These are phyloP conservation scores for Apogon hyalosoma DNA, from an alignment of 2,797 vertebrate species.

Conservation along the genomic window DNA sequence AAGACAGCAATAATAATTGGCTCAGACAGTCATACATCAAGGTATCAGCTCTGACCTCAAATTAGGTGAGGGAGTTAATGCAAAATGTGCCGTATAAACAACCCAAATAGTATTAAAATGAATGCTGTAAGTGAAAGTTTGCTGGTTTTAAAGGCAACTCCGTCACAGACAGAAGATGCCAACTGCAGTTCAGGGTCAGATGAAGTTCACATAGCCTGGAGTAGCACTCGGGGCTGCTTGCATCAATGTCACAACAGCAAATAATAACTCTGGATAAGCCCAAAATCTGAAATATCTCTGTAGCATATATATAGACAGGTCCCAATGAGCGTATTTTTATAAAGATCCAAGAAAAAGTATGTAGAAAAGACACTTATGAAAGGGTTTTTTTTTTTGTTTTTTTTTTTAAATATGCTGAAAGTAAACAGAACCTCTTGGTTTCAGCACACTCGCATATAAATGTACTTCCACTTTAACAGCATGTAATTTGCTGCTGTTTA, in stretches of 20 bases:
- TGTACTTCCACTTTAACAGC: background rate
- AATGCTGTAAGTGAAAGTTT: background rate
- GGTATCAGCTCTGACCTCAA: constrained; percentile 4
- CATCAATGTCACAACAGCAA: constrained; percentile 37
- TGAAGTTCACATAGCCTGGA: constrained; percentile 62
- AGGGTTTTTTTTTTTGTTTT: background rate
- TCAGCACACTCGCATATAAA: background rate
- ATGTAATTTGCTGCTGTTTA: constrained; percentile 1
- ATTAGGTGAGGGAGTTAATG: background rate
- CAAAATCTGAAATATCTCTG: constrained; percentile 6
- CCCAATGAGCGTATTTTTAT: background rate
- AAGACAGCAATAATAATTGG: background rate
- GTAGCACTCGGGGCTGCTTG: constrained; percentile 49
- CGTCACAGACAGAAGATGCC: constrained; percentile 3
- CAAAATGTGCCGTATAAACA: background rate
- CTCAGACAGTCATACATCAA: background rate
- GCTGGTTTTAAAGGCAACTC: constrained; percentile 4
- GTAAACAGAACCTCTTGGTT: constrained; percentile 2
- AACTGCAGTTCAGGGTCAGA: constrained; percentile 53
- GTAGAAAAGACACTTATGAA: constrained; percentile 1
- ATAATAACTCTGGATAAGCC: constrained; percentile 38
- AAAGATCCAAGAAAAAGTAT: background rate
- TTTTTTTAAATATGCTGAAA: constrained; percentile 13
- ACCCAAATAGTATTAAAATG: background rate
- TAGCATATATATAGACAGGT: constrained; percentile 1